Percentiles rank a stretch among this genome's conserved stretches.
These are phyloP conservation scores for Gymnocephalus cernua DNA, from an alignment of 2,113 vertebrate species.

Conservation along the genomic window DNA sequence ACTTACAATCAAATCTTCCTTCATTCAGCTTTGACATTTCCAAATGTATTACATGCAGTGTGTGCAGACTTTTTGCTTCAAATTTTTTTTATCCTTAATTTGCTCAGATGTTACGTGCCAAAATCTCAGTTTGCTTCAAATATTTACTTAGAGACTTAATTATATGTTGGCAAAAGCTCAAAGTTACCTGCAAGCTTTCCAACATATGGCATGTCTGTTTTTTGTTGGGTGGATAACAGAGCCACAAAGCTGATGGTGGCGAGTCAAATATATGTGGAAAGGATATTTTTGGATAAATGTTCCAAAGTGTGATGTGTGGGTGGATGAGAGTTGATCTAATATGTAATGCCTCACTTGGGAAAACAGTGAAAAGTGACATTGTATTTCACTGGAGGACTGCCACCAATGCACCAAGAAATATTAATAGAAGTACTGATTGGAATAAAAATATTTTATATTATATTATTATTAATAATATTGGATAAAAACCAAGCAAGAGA, in stretches of 20 bases:
- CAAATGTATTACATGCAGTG: background rate
- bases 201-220: slow-evolving; percentile 45
- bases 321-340: slow-evolving; percentile 29
- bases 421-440: background rate
- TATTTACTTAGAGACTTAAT: slow-evolving; percentile 56
- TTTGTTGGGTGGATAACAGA: slow-evolving; percentile 29
- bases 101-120: slow-evolving; percentile 24
- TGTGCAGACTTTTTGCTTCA: background rate
- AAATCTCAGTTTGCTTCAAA: slow-evolving; percentile 45
- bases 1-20: slow-evolving; percentile 29
- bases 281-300: background rate
- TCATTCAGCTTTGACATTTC: slow-evolving; percentile 7
- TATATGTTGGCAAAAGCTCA: slow-evolving; percentile 49
- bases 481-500: background rate
- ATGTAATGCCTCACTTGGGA: slow-evolving; percentile 3
- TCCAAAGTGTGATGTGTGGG: slow-evolving; percentile 7
- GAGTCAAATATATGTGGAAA: slow-evolving; percentile 2
- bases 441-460: background rate
- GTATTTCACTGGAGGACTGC: slow-evolving; percentile 9
- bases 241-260: slow-evolving; percentile 6
- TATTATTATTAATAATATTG: no score
- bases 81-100: slow-evolving; percentile 47
- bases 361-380: background rate
- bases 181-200: slow-evolving; percentile 33
- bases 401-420: background rate